Conservation (phyloP, 2,113 vertebrate genomes). For the Saccopteryx leptura region DNA sequence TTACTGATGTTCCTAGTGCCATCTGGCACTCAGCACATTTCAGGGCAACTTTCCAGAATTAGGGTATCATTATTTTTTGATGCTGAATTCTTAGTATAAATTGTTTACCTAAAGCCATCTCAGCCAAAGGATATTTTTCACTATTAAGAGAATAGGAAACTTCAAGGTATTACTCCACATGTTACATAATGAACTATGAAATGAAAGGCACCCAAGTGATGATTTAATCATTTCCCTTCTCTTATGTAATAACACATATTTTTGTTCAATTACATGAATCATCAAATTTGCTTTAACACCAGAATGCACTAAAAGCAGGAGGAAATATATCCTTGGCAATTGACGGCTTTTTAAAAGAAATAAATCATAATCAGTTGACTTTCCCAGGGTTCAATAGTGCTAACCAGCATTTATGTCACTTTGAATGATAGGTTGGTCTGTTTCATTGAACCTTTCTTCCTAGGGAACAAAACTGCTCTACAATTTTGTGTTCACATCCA, state of each 20-base stretch:
- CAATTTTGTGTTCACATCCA: slow-evolving; percentile 81
- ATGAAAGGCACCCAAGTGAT: slow-evolving; percentile 65
- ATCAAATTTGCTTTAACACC: slow-evolving; percentile 76
- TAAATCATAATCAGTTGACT: slow-evolving; percentile 72
- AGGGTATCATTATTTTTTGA: neutral
- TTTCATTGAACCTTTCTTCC: slow-evolving; percentile 60
- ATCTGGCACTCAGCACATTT: slow-evolving; percentile 48
- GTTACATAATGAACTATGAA: slow-evolving; percentile 75
- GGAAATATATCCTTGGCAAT: slow-evolving; percentile 80
- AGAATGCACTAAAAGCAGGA: slow-evolving; percentile 74
- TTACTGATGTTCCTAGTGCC: slow-evolving; percentile 7
- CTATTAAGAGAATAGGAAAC: slow-evolving; percentile 60
- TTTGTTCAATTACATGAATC: slow-evolving; percentile 86
- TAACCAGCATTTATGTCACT: slow-evolving; percentile 71
- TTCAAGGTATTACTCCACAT: slow-evolving; percentile 45
- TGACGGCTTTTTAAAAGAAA: slow-evolving; percentile 79
- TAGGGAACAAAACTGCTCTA: slow-evolving; percentile 67
- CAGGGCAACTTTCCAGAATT: neutral
- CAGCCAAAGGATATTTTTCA: slow-evolving; percentile 64
- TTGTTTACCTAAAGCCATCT: slow-evolving; percentile 28
- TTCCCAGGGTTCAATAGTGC: slow-evolving; percentile 77
- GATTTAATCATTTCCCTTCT: slow-evolving; percentile 80
- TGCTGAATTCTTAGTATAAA: slow-evolving; percentile 36
- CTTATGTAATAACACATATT: slow-evolving; percentile 84
- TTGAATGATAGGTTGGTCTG: slow-evolving; percentile 71